Percentiles rank a stretch among this genome's conserved stretches.
These are phyloP conservation scores for Rhyacophila brunnea DNA, from an alignment of 1,140 invertebrate genomes.

Conservation along the genomic window DNA sequence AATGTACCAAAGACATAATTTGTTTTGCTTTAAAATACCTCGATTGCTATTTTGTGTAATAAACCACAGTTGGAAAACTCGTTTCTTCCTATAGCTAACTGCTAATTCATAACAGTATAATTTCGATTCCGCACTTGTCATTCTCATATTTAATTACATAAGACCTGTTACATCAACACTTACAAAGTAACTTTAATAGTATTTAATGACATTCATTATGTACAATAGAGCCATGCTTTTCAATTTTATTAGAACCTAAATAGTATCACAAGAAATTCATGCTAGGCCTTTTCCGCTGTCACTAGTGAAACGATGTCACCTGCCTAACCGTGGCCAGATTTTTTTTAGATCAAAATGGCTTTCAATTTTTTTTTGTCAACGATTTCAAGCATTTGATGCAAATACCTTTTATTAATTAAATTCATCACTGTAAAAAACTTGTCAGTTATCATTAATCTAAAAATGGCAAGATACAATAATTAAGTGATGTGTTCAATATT, in stretches of 20 bases:
- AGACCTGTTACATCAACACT: slow-evolving; percentile 28
- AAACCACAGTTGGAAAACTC: slow-evolving; percentile 31
- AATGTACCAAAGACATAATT: slow-evolving; percentile 34
- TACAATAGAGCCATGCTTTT: slow-evolving; percentile 38
- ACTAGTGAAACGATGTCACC: neutral
- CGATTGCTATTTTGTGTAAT: slow-evolving; percentile 30
- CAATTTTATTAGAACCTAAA: slow-evolving; percentile 35
- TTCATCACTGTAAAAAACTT: neutral
- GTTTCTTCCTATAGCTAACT: slow-evolving; percentile 19
- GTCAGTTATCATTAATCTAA: slow-evolving; percentile 1
- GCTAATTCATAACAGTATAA: slow-evolving; percentile 32
- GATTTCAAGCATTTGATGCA: slow-evolving; percentile 33
- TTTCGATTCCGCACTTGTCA: slow-evolving; percentile 31
- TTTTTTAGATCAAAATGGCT: slow-evolving; percentile 10
- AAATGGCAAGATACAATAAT: slow-evolving; percentile 28
- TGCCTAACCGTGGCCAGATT: slow-evolving; percentile 21
- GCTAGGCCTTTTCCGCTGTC: slow-evolving; percentile 29
- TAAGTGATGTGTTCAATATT: no score
- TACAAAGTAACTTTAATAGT: slow-evolving; percentile 20
- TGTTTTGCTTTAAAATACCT: slow-evolving; percentile 31
- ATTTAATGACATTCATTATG: slow-evolving; percentile 33
- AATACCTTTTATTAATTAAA: slow-evolving; percentile 18
- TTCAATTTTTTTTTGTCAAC: slow-evolving; percentile 21
- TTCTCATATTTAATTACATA: slow-evolving; percentile 20
- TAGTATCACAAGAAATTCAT: slow-evolving; percentile 36